A percentile compares a stretch with the other conserved stretches of the same genome.
phyloP scores from a whole-genome alignment of 2,797 vertebrate genomes.

The Spinibarbus caldwelli region DNA sequence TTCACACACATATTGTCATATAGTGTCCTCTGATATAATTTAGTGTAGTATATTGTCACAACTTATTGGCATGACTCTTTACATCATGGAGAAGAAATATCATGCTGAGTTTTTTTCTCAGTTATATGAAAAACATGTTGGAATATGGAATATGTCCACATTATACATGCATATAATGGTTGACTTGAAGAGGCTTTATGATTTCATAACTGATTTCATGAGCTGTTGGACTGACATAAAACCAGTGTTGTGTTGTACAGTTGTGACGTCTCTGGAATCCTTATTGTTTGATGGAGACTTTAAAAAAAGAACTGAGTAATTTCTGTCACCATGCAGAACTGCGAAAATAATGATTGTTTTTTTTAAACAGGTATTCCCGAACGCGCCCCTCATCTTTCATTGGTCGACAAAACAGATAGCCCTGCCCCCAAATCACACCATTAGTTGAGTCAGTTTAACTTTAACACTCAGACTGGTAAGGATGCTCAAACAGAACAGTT shows the following conservation, averaged over 20 bases:
- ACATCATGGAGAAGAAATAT: slow-evolving; percentile 7
- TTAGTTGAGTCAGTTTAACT: background rate
- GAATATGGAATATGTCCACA: background rate
- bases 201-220: background rate
- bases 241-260: background rate
- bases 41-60: background rate
- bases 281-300: slow-evolving; percentile 3
- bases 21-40: background rate
- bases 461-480: background rate
- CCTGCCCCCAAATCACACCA: background rate
- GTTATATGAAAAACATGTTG: background rate
- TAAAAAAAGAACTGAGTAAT: background rate
- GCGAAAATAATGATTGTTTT: background rate
- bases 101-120: background rate
- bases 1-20: background rate
- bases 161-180: background rate
- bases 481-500: background rate
- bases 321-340: background rate
- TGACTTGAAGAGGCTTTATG: slow-evolving; percentile 11
- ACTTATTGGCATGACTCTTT: background rate
- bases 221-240: background rate
- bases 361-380: background rate
- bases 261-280: background rate
- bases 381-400: background rate
- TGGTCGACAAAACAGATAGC: background rate